Conservation (phyloP, 2,888 invertebrate species). For the Xestia ashworthii region DNA sequence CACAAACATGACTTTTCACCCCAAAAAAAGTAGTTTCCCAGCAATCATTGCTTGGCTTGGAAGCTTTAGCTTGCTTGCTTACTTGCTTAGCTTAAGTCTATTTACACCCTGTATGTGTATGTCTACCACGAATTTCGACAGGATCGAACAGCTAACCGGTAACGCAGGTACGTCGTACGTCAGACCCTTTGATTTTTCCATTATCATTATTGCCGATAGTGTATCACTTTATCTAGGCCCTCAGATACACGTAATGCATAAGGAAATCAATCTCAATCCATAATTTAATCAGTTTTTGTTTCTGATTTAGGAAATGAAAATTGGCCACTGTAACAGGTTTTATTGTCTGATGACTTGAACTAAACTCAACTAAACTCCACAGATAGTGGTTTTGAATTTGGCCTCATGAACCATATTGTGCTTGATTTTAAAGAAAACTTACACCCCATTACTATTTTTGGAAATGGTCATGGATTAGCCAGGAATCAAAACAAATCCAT, state of each 20-base stretch:
- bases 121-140: not conserved
- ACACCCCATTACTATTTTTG: not conserved
- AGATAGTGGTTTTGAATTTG: too few relatives aligned
- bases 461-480: not conserved
- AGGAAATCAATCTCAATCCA: conserved; percentile 2
- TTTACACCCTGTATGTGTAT: too few relatives aligned
- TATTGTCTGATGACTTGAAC: not conserved
- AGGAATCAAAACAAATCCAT: not conserved
- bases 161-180: not conserved
- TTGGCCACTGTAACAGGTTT: not conserved
- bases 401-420: not conserved
- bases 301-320: not conserved
- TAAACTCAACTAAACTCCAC: not conserved
- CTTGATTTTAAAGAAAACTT: not conserved
- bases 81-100: too few relatives aligned
- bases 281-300: not conserved
- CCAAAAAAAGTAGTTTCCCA: too few relatives aligned
- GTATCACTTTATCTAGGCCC: not conserved
- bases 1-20: too few relatives aligned
- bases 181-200: not conserved
- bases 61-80: too few relatives aligned
- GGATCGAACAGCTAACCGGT: not conserved
- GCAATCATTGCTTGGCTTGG: too few relatives aligned
- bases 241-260: not conserved
- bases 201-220: not conserved